Base-by-base conservation (phyloP, 1,140 invertebrate species). In the Habropoda laboriosa region DNA sequence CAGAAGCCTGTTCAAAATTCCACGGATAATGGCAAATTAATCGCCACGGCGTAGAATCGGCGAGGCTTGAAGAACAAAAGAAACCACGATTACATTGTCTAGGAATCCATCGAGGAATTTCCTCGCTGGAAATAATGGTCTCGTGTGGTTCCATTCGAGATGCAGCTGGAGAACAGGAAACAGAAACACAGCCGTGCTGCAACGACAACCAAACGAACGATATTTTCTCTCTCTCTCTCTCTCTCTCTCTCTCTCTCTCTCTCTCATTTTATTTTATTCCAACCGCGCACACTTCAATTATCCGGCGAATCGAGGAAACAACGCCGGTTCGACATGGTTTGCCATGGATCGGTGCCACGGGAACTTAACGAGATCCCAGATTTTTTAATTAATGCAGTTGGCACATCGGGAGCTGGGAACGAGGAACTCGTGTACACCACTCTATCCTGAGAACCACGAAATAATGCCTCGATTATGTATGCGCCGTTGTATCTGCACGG, bases 361-460 rank as follows among this genome's bases (percentile, higher is more conserved):
- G 83, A 87, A 87, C 86, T 81, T 82, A 79, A 80, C 84, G 67
- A 86, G 86, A 88, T 84, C 68, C 70, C 80, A 71, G 81, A 87
- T 86, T 82, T 79, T 76, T 86, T 87, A 87, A 88, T 87, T 87
- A 87, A 87, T 76, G 78, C 79, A 64, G 79, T 82, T 87, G 82
- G 86, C 82, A 79, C 86, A 87, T 87, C 79, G 77, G 73, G 75
- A 81, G 86, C 86, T 88, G 87, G 82, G 87, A 88, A 88, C 86
- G 75, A 81, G 78, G 58, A 82, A 79, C 80, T 86, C 55, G 40
- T 21, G 32, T 49, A n/a, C 51, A 3, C 7, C 7, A 40, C 27
- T 47, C 30, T 76, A 66, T 83, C 86, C 72, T 88, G 87, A 88
- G 86, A 88, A 88, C 80, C 70, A 85, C 83, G 81, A 88, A 88